phyloP scores from a whole-genome alignment of 2,797 vertebrate genomes.

The Telmatherina bonti region DNA sequence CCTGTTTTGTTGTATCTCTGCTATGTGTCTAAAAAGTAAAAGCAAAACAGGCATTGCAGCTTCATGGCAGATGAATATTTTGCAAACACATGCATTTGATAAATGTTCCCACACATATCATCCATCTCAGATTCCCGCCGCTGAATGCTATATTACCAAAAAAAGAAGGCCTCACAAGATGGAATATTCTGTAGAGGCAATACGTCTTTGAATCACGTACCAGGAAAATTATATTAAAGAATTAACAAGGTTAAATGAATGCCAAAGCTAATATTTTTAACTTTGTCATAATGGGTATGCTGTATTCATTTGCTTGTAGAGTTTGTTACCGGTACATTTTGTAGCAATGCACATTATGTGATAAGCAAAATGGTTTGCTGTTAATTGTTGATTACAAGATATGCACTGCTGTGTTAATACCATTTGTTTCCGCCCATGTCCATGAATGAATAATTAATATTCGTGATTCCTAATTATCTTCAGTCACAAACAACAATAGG shows the following conservation, averaged over 20 bases:
- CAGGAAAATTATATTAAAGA: conserved; percentile 50
- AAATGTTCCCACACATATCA: conserved; percentile 71
- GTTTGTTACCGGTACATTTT: conserved; percentile 44
- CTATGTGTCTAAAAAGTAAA: conserved; percentile 56
- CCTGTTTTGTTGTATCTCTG: conserved; percentile 55
- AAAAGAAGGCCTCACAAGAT: conserved; percentile 65
- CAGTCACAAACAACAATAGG: conserved; percentile 72
- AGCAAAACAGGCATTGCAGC: conserved; percentile 54
- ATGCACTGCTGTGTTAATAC: conserved; percentile 62
- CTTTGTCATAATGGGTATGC: conserved; percentile 35
- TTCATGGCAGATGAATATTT: conserved; percentile 63
- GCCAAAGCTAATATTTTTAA: conserved; percentile 41
- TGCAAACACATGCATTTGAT: conserved; percentile 79
- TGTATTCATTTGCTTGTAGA: conserved; percentile 49
- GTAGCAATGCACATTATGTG: conserved; percentile 65
- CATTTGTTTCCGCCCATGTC: conserved; percentile 69
- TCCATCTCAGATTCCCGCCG: conserved; percentile 68
- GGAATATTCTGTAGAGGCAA: conserved; percentile 56
- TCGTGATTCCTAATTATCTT: conserved; percentile 69
- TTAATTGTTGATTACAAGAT: conserved; percentile 81
- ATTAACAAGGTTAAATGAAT: conserved; percentile 59
- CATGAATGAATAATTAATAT: conserved; percentile 73
- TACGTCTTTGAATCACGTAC: conserved; percentile 51
- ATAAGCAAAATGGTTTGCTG: conserved; percentile 70
- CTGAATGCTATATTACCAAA: conserved; percentile 61